Evolutionary conservation across 2,113 vertebrate genomes (phyloP).

Genomic region (Todiramphus chloris): DNA sequence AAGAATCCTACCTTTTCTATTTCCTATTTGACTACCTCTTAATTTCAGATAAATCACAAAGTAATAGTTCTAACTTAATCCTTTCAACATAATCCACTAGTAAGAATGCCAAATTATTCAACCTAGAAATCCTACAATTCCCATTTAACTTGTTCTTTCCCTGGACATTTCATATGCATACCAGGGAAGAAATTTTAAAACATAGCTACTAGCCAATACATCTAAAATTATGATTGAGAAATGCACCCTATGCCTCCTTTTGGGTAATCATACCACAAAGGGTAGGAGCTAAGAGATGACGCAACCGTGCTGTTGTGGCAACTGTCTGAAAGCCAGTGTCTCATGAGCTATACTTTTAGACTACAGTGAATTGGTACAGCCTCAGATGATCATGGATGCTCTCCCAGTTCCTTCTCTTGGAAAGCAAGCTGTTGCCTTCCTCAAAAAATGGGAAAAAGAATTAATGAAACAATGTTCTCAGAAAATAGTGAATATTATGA

Average conservation of each 20-base stretch:
- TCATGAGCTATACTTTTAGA: neutral
- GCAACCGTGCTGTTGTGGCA: neutral
- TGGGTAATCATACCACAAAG: neutral
- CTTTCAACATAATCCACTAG: neutral
- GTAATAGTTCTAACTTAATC: neutral
- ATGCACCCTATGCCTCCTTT: neutral
- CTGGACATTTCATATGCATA: neutral
- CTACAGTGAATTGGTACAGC: neutral
- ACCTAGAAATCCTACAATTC: neutral
- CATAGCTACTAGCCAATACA: neutral
- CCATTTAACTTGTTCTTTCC: neutral
- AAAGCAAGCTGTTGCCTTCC: neutral
- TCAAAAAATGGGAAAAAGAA: neutral
- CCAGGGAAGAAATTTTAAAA: neutral
- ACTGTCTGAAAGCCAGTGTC: neutral
- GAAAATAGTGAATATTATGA: rapidly evolving
- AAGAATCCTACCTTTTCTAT: neutral
- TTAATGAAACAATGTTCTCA: neutral
- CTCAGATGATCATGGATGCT: neutral
- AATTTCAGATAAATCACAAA: neutral
- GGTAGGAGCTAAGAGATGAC: neutral
- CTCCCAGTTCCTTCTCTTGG: neutral
- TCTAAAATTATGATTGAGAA: neutral
- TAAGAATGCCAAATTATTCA: neutral
- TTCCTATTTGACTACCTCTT: neutral